A percentile compares a stretch with the other conserved stretches of the same genome.
Conservation (phyloP, 2,113 vertebrate species). For the Periophthalmodon schlosseri region DNA sequence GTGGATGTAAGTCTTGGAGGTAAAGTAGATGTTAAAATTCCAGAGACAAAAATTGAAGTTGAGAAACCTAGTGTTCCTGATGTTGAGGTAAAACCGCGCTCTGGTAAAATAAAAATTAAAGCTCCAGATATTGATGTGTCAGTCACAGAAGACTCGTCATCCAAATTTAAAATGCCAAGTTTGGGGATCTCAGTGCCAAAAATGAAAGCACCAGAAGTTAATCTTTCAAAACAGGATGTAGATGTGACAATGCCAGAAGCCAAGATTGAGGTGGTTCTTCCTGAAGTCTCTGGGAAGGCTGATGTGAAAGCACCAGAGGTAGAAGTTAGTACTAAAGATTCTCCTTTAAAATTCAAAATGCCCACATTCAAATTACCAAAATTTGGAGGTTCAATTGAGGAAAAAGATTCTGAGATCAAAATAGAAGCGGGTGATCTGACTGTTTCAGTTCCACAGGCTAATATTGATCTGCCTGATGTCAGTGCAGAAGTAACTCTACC, state of each 20-base stretch:
- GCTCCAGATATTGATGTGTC: constrained; percentile 10
- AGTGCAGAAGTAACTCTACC: constrained; percentile 13
- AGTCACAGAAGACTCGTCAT: constrained; percentile 1
- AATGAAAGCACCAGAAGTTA: neutral
- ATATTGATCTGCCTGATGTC: constrained; percentile 5
- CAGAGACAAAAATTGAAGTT: constrained; percentile 34
- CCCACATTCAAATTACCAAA: constrained; percentile 49
- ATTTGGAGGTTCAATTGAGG: constrained; percentile 43
- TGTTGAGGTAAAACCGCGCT: neutral
- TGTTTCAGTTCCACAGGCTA: constrained; percentile 26
- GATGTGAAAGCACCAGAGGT: constrained; percentile 3
- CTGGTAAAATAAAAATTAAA: constrained; percentile 23
- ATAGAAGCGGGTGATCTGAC: constrained; percentile 16
- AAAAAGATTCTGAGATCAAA: constrained; percentile 21
- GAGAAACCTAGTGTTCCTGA: constrained; percentile 20
- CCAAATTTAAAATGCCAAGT: constrained; percentile 37
- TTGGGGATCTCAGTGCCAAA: constrained; percentile 7
- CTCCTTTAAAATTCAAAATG: constrained; percentile 56
- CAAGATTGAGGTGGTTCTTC: constrained; percentile 24
- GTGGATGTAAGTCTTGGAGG: constrained; percentile 1
- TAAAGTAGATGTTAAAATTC: constrained; percentile 16
- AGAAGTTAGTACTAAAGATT: neutral
- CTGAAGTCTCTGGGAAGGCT: neutral
- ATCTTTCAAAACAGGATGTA: constrained; percentile 3
- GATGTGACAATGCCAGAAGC: constrained; percentile 34